Evolutionary conservation across 1,140 invertebrate species (phyloP).

Genomic region (Mactra quadrangularis): DNA sequence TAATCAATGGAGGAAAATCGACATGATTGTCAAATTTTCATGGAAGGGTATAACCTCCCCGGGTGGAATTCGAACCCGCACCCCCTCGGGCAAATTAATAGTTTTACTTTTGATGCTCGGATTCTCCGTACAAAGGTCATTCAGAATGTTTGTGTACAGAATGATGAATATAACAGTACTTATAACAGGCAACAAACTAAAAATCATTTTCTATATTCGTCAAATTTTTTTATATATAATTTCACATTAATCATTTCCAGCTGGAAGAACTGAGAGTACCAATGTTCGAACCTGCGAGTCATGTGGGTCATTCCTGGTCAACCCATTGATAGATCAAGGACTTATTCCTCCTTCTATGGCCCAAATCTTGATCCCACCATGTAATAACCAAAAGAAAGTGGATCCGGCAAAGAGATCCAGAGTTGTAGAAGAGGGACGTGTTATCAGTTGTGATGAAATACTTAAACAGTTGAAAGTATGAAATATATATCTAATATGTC

Average conservation of each 20-base stretch:
- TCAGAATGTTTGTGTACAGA: no score
- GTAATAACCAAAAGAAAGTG: not conserved
- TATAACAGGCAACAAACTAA: no score
- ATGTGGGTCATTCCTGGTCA: not conserved
- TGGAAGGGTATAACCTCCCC: no score
- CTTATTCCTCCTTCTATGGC: not conserved
- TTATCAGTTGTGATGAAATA: constrained; percentile 6
- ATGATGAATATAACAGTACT: no score
- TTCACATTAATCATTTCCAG: not conserved
- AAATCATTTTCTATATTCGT: no score
- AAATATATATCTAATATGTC: not conserved
- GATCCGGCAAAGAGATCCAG: not conserved
- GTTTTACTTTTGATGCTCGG: no score
- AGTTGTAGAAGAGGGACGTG: not conserved
- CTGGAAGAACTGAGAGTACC: not conserved
- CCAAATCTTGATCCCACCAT: not conserved
- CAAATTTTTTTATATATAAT: no score
- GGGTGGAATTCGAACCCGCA: no score
- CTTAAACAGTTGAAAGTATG: constrained; percentile 1
- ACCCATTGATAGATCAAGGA: not conserved
- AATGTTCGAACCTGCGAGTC: not conserved
- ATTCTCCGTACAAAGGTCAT: no score
- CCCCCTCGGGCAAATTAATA: no score
- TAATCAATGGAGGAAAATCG: no score
- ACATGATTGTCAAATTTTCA: no score